phyloP scores from a whole-genome alignment of 92 coral and sea anemone species.

The Epizoanthus scotinus region DNA sequence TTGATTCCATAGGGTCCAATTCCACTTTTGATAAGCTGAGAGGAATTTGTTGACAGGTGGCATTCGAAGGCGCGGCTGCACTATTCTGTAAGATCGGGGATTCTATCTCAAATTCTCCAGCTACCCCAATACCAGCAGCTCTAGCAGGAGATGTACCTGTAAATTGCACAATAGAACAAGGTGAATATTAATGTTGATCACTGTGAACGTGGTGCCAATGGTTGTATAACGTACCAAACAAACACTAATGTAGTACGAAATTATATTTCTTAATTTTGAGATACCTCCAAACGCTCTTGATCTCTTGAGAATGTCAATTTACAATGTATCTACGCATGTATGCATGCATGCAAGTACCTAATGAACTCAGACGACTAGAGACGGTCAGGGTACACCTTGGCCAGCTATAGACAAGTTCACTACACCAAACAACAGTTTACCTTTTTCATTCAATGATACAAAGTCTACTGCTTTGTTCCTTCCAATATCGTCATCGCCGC shows the following conservation, averaged over 20 bases:
- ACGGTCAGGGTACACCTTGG: not conserved
- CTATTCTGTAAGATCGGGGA: slow-evolving; percentile 11
- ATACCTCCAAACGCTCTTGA: too few species aligned
- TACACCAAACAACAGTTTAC: not conserved
- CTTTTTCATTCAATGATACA: slow-evolving; percentile 37
- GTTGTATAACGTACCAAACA: not conserved
- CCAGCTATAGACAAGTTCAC: not conserved
- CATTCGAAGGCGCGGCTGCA: slow-evolving; percentile 7
- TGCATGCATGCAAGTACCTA: too few species aligned
- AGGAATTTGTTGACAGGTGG: not conserved
- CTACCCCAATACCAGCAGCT: not conserved
- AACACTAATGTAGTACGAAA: too few species aligned
- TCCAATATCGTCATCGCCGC: not conserved
- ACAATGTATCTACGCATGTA: too few species aligned
- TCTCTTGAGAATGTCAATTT: too few species aligned
- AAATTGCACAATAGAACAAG: not conserved
- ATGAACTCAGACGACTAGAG: too few species aligned
- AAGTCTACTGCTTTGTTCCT: slow-evolving; percentile 15
- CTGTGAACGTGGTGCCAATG: not conserved
- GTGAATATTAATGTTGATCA: slow-evolving; percentile 30
- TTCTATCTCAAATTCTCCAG: slow-evolving; percentile 16
- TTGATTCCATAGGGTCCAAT: slow-evolving; percentile 22
- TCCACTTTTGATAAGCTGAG: not conserved
- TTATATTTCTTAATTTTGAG: too few species aligned
- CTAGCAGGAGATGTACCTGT: not conserved